Conservation (phyloP, 2,888 invertebrate species). For the Maniola hyperantus region DNA sequence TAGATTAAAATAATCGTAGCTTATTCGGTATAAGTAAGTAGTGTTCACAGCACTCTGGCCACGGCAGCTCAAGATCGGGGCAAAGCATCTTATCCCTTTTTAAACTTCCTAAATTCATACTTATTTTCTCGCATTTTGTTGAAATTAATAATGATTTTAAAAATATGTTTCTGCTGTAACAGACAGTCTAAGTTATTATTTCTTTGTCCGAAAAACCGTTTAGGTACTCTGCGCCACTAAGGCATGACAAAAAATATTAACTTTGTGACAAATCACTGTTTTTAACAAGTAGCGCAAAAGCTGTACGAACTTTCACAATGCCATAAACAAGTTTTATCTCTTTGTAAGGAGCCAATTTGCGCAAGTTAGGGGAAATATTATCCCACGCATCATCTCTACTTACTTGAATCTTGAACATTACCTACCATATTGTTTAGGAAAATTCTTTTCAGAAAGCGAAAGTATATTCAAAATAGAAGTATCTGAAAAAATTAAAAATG, state of each 20-base stretch:
- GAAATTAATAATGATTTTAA: too few relatives aligned
- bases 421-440: not conserved
- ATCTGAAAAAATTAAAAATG: too few relatives aligned
- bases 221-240: not conserved
- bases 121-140: too few relatives aligned
- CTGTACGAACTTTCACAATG: slow-evolving; percentile 23
- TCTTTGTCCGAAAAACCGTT: not conserved
- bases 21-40: too few relatives aligned
- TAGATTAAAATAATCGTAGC: too few relatives aligned
- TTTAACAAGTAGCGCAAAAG: slow-evolving; percentile 23
- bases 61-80: too few relatives aligned
- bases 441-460: not conserved
- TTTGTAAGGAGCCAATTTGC: slow-evolving; percentile 26
- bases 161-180: not conserved
- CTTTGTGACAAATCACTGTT: slow-evolving; percentile 23
- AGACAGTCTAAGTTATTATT: not conserved
- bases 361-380: slow-evolving; percentile 23
- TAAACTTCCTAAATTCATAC: too few relatives aligned
- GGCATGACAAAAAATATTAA: slow-evolving; percentile 22
- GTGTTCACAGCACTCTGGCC: too few relatives aligned
- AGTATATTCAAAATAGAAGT: not conserved
- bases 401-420: slow-evolving; percentile 7
- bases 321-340: slow-evolving; percentile 27
- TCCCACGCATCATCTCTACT: slow-evolving; percentile 17
- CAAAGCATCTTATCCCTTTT: too few relatives aligned